Evolutionary conservation across 2,888 invertebrate species (phyloP), one percentile per base, ranked within the genome.

Genomic region (Yponomeuta sedellus): DNA sequence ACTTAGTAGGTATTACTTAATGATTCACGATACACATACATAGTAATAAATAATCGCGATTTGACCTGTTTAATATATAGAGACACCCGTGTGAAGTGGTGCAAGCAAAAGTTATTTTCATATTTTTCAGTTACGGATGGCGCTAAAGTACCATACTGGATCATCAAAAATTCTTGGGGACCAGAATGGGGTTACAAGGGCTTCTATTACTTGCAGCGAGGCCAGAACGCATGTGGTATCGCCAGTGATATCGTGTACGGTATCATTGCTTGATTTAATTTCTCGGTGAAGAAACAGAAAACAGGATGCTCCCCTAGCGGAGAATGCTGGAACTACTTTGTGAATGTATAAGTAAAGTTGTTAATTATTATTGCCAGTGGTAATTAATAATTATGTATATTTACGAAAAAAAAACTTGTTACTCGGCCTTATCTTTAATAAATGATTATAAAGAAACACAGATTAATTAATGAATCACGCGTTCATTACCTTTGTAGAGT

Each of bases 141-240:
- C 0, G 0, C 73, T 6, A 2, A 1, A 2, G 20, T 73, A 0
- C 81, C 80, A 0, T 86, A 83, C 61, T 86, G 85, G 85, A 81
- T 85, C 40, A 83, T 86, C 66, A 86, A 86, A 75, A 86, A 86
- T 70, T 86, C 85, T 0, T 85, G 85, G 85, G 83, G 85, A 0
- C 39, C 44, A 0, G 39, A 68, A 0, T 86, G 78, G 77, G 85
- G 85, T 0, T 78, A 83, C 66, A 4, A 72, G 0, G 86, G 86
- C 0, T 86, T 65, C 67, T 86, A 86, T 70, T 84, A 83, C 66
- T 62, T 86, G 57, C 80, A 78, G 64, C 78, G 84, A 1, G 83
- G 84, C 2, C 76, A 77, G 20, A 86, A 86, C 70, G 85, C 85
- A 0, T 86, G 85, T 61, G 85, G 86, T 2, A 82, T 86, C 10